Evolutionary conservation across 2,888 invertebrate species (phyloP).

Genomic region (Trichopria drosophilae): DNA sequence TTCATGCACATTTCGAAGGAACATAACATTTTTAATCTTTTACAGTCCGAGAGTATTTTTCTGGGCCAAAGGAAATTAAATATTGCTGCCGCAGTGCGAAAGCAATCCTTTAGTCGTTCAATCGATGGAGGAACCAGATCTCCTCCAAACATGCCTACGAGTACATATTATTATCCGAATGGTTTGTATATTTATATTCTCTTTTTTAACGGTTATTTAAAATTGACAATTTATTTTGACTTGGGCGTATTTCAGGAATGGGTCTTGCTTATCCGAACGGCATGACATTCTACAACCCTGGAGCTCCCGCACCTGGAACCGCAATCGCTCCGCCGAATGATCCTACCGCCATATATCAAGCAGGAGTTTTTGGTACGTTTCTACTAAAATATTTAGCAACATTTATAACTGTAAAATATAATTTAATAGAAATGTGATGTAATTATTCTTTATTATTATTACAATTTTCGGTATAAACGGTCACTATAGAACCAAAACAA

Average conservation of each 20-base stretch:
- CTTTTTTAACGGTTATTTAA: slow-evolving; percentile 1
- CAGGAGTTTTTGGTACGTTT: slow-evolving; percentile 54
- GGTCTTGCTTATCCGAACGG: slow-evolving; percentile 58
- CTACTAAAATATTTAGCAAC: too few relatives aligned
- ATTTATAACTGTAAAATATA: too few relatives aligned
- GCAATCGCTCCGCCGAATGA: slow-evolving; percentile 53
- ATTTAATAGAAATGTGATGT: too few relatives aligned
- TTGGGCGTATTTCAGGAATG: slow-evolving; percentile 45
- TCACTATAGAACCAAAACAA: too few relatives aligned
- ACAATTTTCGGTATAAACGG: too few relatives aligned
- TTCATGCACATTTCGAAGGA: background rate
- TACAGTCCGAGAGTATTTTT: slow-evolving; percentile 73
- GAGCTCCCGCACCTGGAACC: slow-evolving; percentile 52
- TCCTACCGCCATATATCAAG: slow-evolving; percentile 54
- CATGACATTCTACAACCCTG: slow-evolving; percentile 57
- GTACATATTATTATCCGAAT: slow-evolving; percentile 61
- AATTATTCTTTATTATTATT: too few relatives aligned
- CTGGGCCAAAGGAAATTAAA: slow-evolving; percentile 80
- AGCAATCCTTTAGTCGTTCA: slow-evolving; percentile 67
- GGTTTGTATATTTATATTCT: slow-evolving; percentile 45
- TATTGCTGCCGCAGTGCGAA: slow-evolving; percentile 84
- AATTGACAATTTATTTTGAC: slow-evolving; percentile 6
- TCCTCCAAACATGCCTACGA: slow-evolving; percentile 61
- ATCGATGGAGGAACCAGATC: slow-evolving; percentile 62
- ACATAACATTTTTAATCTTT: slow-evolving; percentile 31